Percentiles rank a stretch among this genome's conserved stretches.
Evolutionary conservation across 2,888 invertebrate genomes (phyloP).

Genomic region (Nymphalis polychloros): DNA sequence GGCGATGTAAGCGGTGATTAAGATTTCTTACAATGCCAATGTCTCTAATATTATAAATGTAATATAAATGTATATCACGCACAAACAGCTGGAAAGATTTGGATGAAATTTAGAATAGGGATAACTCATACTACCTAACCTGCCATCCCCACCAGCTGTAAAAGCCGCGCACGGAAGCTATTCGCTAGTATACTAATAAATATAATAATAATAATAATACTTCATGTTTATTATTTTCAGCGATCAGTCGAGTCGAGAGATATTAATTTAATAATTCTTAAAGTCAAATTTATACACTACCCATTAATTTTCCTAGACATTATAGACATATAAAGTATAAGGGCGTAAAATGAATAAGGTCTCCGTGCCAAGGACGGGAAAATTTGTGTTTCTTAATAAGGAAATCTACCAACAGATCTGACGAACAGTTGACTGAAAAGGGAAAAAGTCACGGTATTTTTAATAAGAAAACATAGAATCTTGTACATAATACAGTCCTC

Average conservation of each 20-base stretch:
- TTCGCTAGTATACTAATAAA: neutral
- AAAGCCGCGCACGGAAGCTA: neutral
- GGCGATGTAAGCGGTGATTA: too few species aligned
- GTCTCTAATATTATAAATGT: too few species aligned
- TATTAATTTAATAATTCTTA: constrained; percentile 4
- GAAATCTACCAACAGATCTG: constrained; percentile 18
- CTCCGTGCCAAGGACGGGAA: constrained; percentile 24
- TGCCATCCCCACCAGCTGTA: too few species aligned
- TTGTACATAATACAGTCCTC: too few species aligned
- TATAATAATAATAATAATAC: neutral
- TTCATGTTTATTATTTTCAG: neutral
- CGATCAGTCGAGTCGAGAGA: neutral
- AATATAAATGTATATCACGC: too few species aligned
- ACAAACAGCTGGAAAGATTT: too few species aligned
- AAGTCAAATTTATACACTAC: constrained; percentile 12
- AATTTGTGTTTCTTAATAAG: constrained; percentile 18
- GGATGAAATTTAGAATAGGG: too few species aligned
- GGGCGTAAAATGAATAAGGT: constrained; percentile 18
- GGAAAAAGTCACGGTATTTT: neutral
- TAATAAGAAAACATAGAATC: too few species aligned
- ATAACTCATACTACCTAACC: too few species aligned
- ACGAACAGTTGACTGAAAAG: constrained; percentile 21
- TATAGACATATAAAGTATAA: constrained; percentile 15
- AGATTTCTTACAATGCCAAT: too few species aligned
- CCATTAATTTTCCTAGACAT: constrained; percentile 17